Evolutionary conservation across 2,888 invertebrate species (phyloP), one percentile per base, ranked within the genome.

Genomic region (Euzophera pinguis): DNA sequence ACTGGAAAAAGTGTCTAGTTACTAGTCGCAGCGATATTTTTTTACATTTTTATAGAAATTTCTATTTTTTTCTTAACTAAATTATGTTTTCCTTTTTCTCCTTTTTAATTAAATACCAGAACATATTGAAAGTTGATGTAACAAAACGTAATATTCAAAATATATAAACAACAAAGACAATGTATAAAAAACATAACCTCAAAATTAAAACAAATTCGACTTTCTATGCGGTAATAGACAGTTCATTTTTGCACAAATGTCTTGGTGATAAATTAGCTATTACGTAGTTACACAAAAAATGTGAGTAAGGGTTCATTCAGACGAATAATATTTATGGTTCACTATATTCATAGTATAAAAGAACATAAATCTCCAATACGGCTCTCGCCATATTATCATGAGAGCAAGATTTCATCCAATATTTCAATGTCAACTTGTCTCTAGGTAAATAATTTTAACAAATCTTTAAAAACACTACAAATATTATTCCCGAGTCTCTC

Each of bases 1-100:
- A 22, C 22, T 55, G 52, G 32, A 51, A 51, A 54, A 55, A 50
- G 43, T 49, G n/a, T n/a, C n/a, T n/a, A 37, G 1, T 6, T 13
- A 35, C 27, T 22, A 45, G 32, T 45, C 13, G 32, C 14, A 32
- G 14, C 45, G 7, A 45, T 32, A 9, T 16, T 16, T 39, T 16
- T 39, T 16, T 29, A 29, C 41, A 41, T 22, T 43, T 43, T 13
- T 7, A 8, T 43, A 29, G 4, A 29, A 22, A 32, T 4, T 32
- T 34, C 27, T 10, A 32, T 32, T 45, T 45, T 45, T 45, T 45
- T 45, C 10, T 14, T 14, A 10, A 10, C 10, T 10, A 12, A 14
- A n/a, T n/a, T n/a, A n/a, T n/a, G n/a, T n/a, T n/a, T 12, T 14
- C 10, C 14, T 14, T 32, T 45, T 45, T 5, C 14, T 7, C 27